Conservation (phyloP, 2,113 vertebrate genomes). For the Hymenochirus boettgeri region DNA sequence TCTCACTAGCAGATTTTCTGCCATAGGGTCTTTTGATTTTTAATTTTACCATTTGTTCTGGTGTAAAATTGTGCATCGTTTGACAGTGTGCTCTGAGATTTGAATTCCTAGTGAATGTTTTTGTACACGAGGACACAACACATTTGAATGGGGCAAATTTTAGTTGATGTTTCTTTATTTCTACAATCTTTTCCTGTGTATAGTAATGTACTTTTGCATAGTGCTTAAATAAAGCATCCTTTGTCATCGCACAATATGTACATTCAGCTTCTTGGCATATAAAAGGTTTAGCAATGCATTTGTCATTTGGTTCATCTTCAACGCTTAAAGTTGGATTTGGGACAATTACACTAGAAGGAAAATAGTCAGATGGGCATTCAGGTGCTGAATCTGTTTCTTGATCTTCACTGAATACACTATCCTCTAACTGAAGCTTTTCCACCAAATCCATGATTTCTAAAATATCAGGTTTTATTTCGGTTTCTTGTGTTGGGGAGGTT, state of each 20-base stretch:
- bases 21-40: conserved; percentile 77
- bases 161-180: conserved; percentile 81
- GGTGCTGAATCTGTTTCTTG: conserved; percentile 44
- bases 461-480: conserved; percentile 62
- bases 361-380: conserved; percentile 46
- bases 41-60: conserved; percentile 81
- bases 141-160: conserved; percentile 91
- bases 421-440: conserved; percentile 75
- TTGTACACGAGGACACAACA: conserved; percentile 78
- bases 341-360: conserved; percentile 47
- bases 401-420: conserved; percentile 49
- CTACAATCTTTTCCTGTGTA: conserved; percentile 80
- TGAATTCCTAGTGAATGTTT: conserved; percentile 93
- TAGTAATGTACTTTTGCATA: conserved; percentile 86
- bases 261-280: conserved; percentile 77
- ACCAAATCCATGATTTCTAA: conserved; percentile 78
- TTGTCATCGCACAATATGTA: conserved; percentile 81
- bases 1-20: conserved; percentile 63
- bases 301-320: conserved; percentile 49
- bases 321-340: conserved; percentile 39
- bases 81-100: conserved; percentile 89
- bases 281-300: conserved; percentile 72
- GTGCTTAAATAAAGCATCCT: conserved; percentile 88
- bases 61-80: conserved; percentile 79
- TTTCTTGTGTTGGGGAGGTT: conserved; percentile 29